Percentiles rank a stretch among this genome's conserved stretches.
Conservation (phyloP, 2,113 vertebrate species). For the Prinia subflava region DNA sequence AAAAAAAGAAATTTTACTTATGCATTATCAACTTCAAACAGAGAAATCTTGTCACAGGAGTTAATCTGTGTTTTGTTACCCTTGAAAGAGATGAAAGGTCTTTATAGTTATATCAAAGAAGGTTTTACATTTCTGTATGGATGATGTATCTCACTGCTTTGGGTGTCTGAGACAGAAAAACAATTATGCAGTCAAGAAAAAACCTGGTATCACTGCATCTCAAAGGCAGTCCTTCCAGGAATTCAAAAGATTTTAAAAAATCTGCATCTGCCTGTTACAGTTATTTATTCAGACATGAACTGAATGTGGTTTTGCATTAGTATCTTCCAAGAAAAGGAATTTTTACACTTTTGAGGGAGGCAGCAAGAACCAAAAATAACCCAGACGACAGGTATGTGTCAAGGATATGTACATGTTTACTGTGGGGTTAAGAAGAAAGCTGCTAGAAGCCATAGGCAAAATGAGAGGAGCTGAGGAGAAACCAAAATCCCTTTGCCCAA, state of each 20-base stretch:
- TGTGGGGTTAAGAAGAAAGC: background rate
- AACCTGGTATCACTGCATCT: background rate
- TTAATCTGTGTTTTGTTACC: slow-evolving; percentile 18
- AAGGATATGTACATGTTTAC: background rate
- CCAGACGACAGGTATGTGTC: background rate
- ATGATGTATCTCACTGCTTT: background rate
- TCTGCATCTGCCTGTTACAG: background rate
- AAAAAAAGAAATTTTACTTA: background rate
- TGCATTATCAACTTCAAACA: slow-evolving; percentile 35
- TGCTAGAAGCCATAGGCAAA: background rate
- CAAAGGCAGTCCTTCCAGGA: background rate
- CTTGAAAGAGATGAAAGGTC: slow-evolving; percentile 42
- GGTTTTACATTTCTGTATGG: background rate
- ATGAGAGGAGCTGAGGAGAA: background rate
- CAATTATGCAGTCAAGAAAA: slow-evolving; percentile 7
- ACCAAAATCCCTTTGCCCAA: background rate
- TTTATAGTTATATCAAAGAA: slow-evolving; percentile 33
- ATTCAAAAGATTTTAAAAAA: background rate
- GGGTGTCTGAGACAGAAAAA: background rate
- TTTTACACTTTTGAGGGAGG: background rate
- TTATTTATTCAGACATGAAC: slow-evolving; percentile 15
- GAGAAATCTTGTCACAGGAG: slow-evolving; percentile 4
- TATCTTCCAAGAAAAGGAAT: background rate
- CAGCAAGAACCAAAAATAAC: background rate
- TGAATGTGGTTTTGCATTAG: background rate